Conservation (phyloP, 2,113 vertebrate genomes). For the Tetraodon nigroviridis region DNA sequence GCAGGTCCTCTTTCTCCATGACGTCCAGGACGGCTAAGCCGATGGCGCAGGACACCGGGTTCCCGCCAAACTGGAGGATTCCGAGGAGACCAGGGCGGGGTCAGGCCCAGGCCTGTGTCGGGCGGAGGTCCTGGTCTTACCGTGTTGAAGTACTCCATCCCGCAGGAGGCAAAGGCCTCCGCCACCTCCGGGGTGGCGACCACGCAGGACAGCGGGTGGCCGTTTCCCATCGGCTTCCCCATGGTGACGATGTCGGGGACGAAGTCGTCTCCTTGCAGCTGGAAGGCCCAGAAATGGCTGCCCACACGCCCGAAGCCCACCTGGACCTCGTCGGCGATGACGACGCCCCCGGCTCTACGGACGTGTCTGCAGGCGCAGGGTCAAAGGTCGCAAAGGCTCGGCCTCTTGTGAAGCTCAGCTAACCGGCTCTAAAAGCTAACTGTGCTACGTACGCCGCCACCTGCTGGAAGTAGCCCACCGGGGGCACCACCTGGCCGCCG, state of each 20-base stretch:
- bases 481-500: constrained; percentile 95
- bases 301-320: constrained; percentile 94
- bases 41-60: constrained; percentile 93
- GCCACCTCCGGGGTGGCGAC: constrained; percentile 89
- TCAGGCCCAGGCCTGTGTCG: too few species aligned
- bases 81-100: constrained; percentile 2
- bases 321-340: constrained; percentile 96
- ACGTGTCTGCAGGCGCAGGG: constrained; percentile 74
- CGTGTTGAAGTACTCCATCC: constrained; percentile 96
- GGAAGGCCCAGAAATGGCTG: constrained; percentile 92
- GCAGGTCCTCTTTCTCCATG: constrained; percentile 88
- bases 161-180: constrained; percentile 82
- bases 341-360: constrained; percentile 79
- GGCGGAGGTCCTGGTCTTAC: constrained; percentile 65
- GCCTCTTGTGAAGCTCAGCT: too few species aligned
- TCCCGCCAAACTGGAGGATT: constrained; percentile 87
- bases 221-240: constrained; percentile 98
- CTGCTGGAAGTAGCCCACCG: constrained; percentile 93
- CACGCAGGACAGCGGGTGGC: constrained; percentile 96
- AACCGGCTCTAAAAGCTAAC: too few species aligned
- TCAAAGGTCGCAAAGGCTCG: neutral
- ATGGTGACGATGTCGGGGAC: constrained; percentile 96
- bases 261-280: constrained; percentile 88
- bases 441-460: constrained; percentile 87
- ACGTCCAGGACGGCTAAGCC: constrained; percentile 88